phyloP scores from a whole-genome alignment of 2,113 vertebrate species.

The Chauna torquata region DNA sequence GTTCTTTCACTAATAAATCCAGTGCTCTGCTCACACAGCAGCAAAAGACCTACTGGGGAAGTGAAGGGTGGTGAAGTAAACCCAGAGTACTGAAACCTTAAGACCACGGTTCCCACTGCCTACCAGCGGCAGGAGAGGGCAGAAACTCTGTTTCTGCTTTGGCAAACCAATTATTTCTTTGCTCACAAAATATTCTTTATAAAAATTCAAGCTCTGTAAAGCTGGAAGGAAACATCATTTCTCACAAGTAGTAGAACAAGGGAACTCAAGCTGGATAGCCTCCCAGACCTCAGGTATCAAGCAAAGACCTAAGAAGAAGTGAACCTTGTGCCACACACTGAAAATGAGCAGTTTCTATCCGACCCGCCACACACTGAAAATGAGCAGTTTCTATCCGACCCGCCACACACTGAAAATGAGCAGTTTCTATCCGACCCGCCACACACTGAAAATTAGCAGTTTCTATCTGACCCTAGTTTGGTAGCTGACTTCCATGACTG shows the following conservation, averaged over 20 bases:
- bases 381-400: accelerated
- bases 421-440: background rate
- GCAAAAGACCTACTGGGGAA: background rate
- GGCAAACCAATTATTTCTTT: background rate
- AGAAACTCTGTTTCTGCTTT: background rate
- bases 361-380: background rate
- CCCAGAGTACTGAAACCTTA: background rate
- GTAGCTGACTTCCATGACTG: background rate
- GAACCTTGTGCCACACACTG: background rate
- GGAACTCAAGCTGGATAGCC: background rate
- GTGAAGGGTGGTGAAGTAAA: background rate
- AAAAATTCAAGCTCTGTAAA: background rate
- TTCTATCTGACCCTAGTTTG: background rate
- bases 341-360: background rate
- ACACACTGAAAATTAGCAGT: background rate
- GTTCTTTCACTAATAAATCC: background rate
- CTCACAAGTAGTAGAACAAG: background rate
- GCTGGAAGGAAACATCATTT: background rate
- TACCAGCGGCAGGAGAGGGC: background rate
- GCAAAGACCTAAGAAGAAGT: background rate
- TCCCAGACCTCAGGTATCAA: background rate
- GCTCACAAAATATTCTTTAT: background rate
- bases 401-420: background rate
- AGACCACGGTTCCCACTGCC: background rate
- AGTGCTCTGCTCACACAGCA: background rate